Conservation (phyloP, 2,113 vertebrate genomes). For the Cisticola juncidis region DNA sequence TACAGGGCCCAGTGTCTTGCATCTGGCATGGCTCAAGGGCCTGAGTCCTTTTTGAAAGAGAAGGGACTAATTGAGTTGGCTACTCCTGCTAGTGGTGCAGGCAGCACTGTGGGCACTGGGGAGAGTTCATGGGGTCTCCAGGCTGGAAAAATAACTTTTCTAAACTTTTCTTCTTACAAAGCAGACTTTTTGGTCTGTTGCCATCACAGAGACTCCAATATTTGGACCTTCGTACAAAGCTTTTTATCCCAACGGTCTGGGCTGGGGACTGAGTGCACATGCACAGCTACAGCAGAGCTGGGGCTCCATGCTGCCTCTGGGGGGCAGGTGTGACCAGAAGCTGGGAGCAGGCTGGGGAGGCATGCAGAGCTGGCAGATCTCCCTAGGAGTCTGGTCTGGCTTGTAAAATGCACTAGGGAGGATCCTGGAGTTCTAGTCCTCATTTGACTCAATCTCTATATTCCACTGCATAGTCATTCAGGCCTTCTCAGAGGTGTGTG, state of each 20-base stretch:
- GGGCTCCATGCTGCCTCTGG: background rate
- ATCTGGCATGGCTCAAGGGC: background rate
- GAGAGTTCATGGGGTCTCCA: background rate
- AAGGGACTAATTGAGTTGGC: background rate
- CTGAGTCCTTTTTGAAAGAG: background rate
- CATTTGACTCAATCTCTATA: background rate
- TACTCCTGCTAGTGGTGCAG: background rate
- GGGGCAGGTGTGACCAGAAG: background rate
- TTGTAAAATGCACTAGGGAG: background rate
- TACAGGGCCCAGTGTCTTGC: background rate
- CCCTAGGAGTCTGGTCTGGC: background rate
- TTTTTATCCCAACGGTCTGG: background rate
- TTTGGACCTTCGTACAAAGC: background rate
- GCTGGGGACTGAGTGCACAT: background rate
- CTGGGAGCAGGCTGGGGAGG: background rate
- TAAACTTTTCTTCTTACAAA: background rate
- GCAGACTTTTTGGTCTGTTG: background rate
- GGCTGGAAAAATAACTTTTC: background rate
- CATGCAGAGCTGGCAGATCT: background rate
- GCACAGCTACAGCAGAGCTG: background rate
- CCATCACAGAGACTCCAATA: background rate
- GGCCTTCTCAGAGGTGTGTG: background rate
- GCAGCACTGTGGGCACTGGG: background rate
- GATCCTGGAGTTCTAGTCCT: background rate
- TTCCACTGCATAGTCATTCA: background rate